phyloP scores from a whole-genome alignment of 2,113 vertebrate species.

The Gobius niger region DNA sequence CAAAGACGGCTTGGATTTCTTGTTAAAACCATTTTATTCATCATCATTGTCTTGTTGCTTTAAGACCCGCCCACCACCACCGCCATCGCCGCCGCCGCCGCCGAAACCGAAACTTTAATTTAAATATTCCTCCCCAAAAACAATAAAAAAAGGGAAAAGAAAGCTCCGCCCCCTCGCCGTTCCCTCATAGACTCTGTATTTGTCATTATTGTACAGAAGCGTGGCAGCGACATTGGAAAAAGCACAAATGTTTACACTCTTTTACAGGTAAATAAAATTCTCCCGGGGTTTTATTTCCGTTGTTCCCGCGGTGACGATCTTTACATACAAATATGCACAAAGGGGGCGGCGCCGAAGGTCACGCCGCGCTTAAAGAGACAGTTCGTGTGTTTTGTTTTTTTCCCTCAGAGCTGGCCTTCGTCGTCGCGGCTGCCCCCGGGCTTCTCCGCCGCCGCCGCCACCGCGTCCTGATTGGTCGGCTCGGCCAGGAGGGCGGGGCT shows the following conservation, averaged over 20 bases:
- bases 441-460: slow-evolving; percentile 75
- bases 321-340: slow-evolving; percentile 99
- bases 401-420: slow-evolving; percentile 87
- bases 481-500: slow-evolving; percentile 84
- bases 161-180: slow-evolving; percentile 92
- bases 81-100: neutral
- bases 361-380: too few relatives aligned
- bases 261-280: slow-evolving; percentile 99
- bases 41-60: neutral
- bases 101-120: slow-evolving; percentile 81
- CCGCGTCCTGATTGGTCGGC: slow-evolving; percentile 78
- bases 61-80: neutral
- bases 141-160: slow-evolving; percentile 83
- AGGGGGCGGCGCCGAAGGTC: too few relatives aligned
- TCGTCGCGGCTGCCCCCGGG: slow-evolving; percentile 87
- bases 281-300: slow-evolving; percentile 67
- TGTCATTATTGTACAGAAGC: slow-evolving; percentile 92
- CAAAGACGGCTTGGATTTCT: too few relatives aligned
- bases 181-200: slow-evolving; percentile 96
- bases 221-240: slow-evolving; percentile 99
- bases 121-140: slow-evolving; percentile 89
- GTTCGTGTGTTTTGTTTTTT: neutral
- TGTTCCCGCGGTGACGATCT: slow-evolving; percentile 82
- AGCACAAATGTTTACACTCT: slow-evolving; percentile 99
- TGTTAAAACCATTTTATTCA: slow-evolving; percentile 8